These are phyloP conservation scores for Sebastiscus albofasciatus DNA, from an alignment of 2,797 vertebrate species.

Conservation along the genomic window DNA sequence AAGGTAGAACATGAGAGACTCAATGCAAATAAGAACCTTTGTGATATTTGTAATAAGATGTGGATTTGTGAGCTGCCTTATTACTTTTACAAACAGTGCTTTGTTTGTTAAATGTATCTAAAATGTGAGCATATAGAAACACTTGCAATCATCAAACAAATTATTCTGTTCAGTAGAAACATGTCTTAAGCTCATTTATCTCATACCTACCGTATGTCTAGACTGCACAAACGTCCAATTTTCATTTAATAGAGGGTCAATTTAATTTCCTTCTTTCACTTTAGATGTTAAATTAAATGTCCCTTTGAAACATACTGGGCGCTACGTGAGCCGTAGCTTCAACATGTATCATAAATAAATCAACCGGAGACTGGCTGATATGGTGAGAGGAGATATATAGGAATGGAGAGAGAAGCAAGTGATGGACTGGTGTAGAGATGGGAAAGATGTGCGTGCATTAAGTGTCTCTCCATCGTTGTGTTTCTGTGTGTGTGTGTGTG, in stretches of 20 bases:
- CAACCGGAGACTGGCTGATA: conserved; percentile 51
- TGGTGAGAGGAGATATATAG: conserved; percentile 52
- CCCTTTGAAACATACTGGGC: conserved; percentile 57
- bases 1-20: conserved; percentile 1
- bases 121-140: background rate
- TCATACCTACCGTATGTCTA: background rate
- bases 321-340: conserved; percentile 46
- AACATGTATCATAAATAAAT: conserved; percentile 71
- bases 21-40: background rate
- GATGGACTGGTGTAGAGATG: conserved; percentile 62
- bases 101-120: background rate
- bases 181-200: background rate
- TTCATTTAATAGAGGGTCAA: conserved; percentile 60
- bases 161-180: background rate
- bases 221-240: conserved; percentile 48
- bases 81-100: background rate
- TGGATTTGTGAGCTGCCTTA: background rate
- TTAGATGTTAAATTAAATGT: conserved; percentile 73
- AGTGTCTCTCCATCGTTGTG: conserved; percentile 59
- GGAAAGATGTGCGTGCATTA: conserved; percentile 62
- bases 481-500: conserved; percentile 27
- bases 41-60: background rate
- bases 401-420: conserved; percentile 58
- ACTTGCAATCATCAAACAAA: background rate
- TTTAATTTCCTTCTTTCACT: conserved; percentile 69